phyloP scores from a whole-genome alignment of 1,140 invertebrate genomes.

The Ostrea denselamellosa region DNA sequence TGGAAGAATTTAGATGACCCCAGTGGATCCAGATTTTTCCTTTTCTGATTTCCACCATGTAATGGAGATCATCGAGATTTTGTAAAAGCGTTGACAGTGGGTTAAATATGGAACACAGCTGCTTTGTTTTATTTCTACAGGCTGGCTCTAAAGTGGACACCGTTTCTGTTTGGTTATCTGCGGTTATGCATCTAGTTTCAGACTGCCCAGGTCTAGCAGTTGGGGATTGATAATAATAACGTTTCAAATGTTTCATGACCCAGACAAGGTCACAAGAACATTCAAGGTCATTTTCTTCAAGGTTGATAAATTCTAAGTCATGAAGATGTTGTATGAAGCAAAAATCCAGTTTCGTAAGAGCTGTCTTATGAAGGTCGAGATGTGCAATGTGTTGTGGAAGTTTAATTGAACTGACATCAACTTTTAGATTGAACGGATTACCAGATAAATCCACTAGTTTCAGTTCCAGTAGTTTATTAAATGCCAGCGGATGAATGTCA shows the following conservation, averaged over 20 bases:
- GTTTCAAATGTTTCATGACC: conserved; percentile 27
- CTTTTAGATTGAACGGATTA: conserved; percentile 36
- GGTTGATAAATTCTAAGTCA: conserved; percentile 56
- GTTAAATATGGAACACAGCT: background rate
- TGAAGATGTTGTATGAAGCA: conserved; percentile 50
- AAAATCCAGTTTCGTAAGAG: conserved; percentile 49
- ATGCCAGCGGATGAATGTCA: conserved; percentile 9
- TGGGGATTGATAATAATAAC: background rate
- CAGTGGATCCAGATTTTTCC: conserved; percentile 21
- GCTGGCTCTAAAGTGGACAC: background rate
- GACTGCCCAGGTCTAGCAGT: background rate
- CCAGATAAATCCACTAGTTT: conserved; percentile 51
- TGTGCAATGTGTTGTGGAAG: conserved; percentile 57
- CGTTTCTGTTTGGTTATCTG: background rate
- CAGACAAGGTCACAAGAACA: conserved; percentile 58
- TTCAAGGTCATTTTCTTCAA: conserved; percentile 38
- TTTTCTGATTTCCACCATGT: conserved; percentile 30
- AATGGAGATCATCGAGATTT: background rate
- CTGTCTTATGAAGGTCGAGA: conserved; percentile 56
- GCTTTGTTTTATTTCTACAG: background rate
- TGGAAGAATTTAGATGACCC: background rate
- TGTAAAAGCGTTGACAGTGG: background rate
- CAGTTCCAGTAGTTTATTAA: conserved; percentile 51
- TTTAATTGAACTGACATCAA: conserved; percentile 31
- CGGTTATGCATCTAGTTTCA: background rate